Base-by-base conservation (phyloP, 92 coral and sea anemone genomes). In the Epizoanthus fatuus region DNA sequence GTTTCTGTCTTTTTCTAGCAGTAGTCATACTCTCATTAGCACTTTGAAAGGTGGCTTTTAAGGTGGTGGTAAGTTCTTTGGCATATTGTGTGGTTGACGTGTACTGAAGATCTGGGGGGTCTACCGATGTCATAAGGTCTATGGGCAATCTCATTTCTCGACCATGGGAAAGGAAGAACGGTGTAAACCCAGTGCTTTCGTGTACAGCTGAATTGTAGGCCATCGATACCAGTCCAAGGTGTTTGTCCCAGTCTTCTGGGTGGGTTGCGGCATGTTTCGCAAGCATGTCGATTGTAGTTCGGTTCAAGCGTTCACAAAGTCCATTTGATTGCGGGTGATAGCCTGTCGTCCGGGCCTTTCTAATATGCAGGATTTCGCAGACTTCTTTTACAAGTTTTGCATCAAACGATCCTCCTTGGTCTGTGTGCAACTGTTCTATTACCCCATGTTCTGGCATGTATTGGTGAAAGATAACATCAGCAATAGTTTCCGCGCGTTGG, bases 91-190 rank as follows among this genome's bases (percentile, higher is more conserved):
- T 58, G 40, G 69, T 62, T 15, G 69, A 39, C 25, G 14, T 32
- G 66, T 78, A 35, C 45, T 78, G 84, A 3, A 19, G 66, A 37
- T 78, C 84, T 57, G 69, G 69, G 39, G 39, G 84, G 11, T 35
- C 69, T 20, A 58, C 69, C 49, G 84, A 63, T 57, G 52, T 57
- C 69, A 78, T 38, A 16, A 78, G 69, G 69, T 78, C 54, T 15
- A 63, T 4, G 19, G 84, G 84, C 4, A 78, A n/a, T 55, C 72
- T 6, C 84, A 78, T 78, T 78, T 78, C 84, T 63, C 84, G 7
- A 29, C 84, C 84, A 78, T 57, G 70, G 22, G 84, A 19, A 38
- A 78, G 72, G 42, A 78, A 78, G 62, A 54, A 78, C 0, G 53
- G 72, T 7, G 84, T 78, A 56, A 10, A 58, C 20, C 84, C 84